Conservation (phyloP, 2,888 invertebrate genomes). For the Hypomecis atomaria region DNA sequence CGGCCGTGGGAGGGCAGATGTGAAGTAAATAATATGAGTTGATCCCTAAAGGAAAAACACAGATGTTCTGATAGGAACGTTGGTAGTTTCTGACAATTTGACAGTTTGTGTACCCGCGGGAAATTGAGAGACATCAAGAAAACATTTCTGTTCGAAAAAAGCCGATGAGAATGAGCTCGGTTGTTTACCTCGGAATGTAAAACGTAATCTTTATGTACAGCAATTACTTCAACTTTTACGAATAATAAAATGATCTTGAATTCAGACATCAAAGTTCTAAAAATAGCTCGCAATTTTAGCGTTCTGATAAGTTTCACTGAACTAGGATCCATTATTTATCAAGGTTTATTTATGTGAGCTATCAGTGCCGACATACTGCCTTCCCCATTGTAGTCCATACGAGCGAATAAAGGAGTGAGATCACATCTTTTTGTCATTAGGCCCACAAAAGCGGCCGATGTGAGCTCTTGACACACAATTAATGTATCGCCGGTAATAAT, state of each 20-base stretch:
- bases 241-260: not conserved
- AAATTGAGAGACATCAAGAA: not conserved
- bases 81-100: constrained; percentile 8
- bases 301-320: not conserved
- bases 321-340: constrained; percentile 18
- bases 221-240: not conserved
- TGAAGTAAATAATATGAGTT: constrained; percentile 1
- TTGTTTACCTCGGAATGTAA: too few species aligned
- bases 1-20: not conserved
- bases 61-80: not conserved
- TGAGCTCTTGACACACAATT: constrained; percentile 60
- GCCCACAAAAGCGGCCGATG: constrained; percentile 36
- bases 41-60: not conserved
- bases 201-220: too few species aligned
- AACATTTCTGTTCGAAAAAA: not conserved
- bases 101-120: constrained; percentile 6
- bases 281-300: constrained; percentile 1
- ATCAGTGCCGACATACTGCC: constrained; percentile 23
- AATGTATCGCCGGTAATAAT: constrained; percentile 63
- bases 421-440: constrained; percentile 44
- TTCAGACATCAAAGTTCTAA: not conserved
- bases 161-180: too few species aligned
- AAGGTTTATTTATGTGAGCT: constrained; percentile 27
- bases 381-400: constrained; percentile 25
- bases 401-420: constrained; percentile 35